These are phyloP conservation scores for Eupsittula cactorum DNA, from an alignment of 2,113 vertebrate species.

Conservation along the genomic window DNA sequence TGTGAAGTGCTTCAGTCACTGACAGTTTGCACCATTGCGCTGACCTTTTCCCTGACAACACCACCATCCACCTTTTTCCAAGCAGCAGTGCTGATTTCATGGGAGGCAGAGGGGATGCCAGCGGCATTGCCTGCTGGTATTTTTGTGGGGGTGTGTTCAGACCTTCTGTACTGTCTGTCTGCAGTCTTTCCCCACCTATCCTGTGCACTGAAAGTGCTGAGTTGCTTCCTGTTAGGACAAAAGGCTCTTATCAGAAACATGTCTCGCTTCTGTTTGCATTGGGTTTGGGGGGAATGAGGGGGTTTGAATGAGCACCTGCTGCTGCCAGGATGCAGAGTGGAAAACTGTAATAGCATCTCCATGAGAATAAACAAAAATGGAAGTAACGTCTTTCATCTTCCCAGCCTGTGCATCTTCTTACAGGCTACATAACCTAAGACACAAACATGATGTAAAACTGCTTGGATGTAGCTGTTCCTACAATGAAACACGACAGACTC, in stretches of 20 bases:
- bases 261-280: accelerated
- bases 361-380: not conserved
- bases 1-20: not conserved
- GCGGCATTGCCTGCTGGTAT: accelerated
- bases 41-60: not conserved
- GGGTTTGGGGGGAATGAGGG: not conserved
- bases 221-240: not conserved
- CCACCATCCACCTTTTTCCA: accelerated
- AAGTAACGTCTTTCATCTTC: not conserved
- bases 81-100: not conserved
- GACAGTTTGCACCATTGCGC: not conserved
- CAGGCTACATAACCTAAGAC: not conserved
- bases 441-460: not conserved
- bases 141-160: not conserved
- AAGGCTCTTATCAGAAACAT: not conserved
- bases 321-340: not conserved
- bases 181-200: not conserved
- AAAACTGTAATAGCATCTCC: not conserved
- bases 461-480: not conserved
- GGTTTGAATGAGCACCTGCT: not conserved
- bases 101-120: not conserved
- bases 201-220: not conserved
- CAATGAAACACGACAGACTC: not conserved
- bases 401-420: not conserved
- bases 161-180: not conserved